A percentile compares a stretch with the other conserved stretches of the same genome.
phyloP scores from a whole-genome alignment of 2,113 vertebrate genomes.

The Progne subis region DNA sequence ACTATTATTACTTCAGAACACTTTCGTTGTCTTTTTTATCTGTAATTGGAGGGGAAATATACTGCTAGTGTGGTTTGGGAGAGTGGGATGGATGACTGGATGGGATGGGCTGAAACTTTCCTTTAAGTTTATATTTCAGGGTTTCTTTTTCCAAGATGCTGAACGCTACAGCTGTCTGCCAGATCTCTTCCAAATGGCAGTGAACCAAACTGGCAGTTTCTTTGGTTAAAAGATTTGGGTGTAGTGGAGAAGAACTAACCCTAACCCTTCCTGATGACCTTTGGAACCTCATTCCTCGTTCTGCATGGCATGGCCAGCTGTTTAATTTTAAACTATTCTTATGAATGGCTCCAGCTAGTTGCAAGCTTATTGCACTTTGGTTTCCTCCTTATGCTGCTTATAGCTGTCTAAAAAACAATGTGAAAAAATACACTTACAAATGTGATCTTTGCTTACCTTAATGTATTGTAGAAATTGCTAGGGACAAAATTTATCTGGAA shows the following conservation, averaged over 20 bases:
- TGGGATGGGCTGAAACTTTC: not conserved
- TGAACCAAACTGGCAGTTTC: not conserved
- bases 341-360: not conserved
- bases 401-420: not conserved
- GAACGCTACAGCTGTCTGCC: not conserved
- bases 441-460: not conserved
- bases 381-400: not conserved
- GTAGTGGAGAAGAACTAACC: not conserved
- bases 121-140: not conserved
- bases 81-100: not conserved
- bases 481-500: not conserved
- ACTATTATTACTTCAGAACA: not conserved
- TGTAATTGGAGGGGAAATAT: not conserved
- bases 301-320: not conserved
- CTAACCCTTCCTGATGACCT: not conserved
- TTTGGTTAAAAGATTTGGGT: not conserved
- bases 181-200: not conserved
- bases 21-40: not conserved
- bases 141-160: not conserved
- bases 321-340: not conserved
- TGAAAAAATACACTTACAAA: not conserved
- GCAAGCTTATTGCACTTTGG: not conserved
- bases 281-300: not conserved
- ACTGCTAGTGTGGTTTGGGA: not conserved
- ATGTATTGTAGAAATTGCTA: not conserved